A percentile compares a stretch with the other conserved stretches of the same genome.
Evolutionary conservation across 2,797 vertebrate genomes (phyloP).

Genomic region (Buceros bicornis): DNA sequence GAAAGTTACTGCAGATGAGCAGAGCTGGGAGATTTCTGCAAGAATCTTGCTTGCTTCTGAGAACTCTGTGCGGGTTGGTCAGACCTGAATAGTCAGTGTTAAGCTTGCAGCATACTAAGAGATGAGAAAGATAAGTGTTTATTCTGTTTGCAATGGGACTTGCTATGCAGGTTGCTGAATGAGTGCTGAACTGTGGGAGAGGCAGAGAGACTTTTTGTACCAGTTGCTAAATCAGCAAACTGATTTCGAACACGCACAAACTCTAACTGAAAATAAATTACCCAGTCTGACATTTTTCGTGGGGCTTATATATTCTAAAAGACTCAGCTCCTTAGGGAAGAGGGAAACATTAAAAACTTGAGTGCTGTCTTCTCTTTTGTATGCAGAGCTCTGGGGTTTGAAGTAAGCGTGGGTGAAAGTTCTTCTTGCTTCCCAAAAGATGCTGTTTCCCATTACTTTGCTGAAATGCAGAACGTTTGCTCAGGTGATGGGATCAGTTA

Average conservation of each 20-base stretch:
- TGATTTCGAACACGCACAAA: neutral
- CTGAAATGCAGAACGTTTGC: neutral
- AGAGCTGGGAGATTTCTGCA: neutral
- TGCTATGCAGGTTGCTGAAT: slow-evolving; percentile 15
- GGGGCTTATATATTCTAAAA: neutral
- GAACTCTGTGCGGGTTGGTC: neutral
- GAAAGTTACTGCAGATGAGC: neutral
- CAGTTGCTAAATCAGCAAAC: slow-evolving; percentile 51
- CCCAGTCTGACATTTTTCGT: slow-evolving; percentile 39
- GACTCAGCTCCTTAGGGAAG: slow-evolving; percentile 9
- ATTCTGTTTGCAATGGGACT: neutral
- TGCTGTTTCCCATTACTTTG: neutral
- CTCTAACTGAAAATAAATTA: slow-evolving; percentile 50
- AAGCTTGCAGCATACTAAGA: neutral
- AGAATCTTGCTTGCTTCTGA: neutral
- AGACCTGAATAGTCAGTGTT: neutral
- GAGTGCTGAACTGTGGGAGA: neutral
- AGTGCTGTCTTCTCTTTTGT: neutral
- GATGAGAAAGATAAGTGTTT: neutral
- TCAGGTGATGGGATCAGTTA: slow-evolving; percentile 25
- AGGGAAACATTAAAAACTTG: neutral
- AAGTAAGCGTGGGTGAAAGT: neutral
- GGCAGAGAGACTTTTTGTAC: neutral
- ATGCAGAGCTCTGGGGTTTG: neutral
- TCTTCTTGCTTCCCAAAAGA: neutral